Conservation (phyloP, 2,888 invertebrate species). For the Ochlodes sylvanus region DNA sequence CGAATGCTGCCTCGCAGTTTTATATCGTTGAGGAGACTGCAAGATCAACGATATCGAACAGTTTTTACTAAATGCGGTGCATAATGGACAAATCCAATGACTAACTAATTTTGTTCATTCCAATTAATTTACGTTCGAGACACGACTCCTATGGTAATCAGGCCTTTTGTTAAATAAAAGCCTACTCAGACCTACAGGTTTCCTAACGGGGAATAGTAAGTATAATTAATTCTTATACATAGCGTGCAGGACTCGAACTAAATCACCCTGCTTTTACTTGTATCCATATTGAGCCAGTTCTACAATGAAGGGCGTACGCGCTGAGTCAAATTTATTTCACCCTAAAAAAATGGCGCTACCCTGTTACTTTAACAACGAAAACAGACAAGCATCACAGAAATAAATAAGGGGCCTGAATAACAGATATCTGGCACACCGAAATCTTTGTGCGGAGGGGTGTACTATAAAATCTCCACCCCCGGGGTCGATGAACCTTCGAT, state of each 20-base stretch:
- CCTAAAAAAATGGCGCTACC: constrained; percentile 33
- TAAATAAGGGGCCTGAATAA: constrained; percentile 39
- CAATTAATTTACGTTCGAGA: too few relatives aligned
- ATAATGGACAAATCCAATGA: too few relatives aligned
- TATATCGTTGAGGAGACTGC: too few relatives aligned
- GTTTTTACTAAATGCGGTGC: too few relatives aligned
- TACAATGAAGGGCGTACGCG: constrained; percentile 1
- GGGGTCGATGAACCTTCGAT: constrained; percentile 41
- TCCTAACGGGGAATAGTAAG: too few relatives aligned
- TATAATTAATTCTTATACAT: too few relatives aligned
- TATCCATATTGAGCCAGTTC: constrained; percentile 4
- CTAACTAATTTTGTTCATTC: too few relatives aligned
- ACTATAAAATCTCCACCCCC: constrained; percentile 40
- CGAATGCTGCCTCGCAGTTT: too few relatives aligned
- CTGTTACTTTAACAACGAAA: constrained; percentile 38
- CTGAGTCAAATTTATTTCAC: constrained; percentile 26
- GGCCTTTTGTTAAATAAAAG: too few relatives aligned
- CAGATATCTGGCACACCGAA: constrained; percentile 38
- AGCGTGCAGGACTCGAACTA: background rate
- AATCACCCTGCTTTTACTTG: background rate
- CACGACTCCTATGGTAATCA: too few relatives aligned
- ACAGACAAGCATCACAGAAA: constrained; percentile 38
- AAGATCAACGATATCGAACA: too few relatives aligned
- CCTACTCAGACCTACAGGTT: too few relatives aligned
- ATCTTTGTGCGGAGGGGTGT: constrained; percentile 40